Conservation (phyloP, 2,888 invertebrate species). For the Orthosia incerta region DNA sequence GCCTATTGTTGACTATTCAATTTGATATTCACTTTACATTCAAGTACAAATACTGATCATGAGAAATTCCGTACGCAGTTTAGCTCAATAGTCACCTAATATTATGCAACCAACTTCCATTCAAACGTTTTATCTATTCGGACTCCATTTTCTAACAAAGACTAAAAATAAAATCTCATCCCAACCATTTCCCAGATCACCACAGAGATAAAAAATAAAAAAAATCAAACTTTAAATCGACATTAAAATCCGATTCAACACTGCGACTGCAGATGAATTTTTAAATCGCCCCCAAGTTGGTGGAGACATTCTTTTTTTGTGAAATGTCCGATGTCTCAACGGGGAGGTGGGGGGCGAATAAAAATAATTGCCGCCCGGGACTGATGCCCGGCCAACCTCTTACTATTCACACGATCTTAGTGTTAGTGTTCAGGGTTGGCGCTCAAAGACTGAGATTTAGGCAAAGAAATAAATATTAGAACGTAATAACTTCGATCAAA, state of each 20-base stretch:
- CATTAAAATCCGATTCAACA: conserved; percentile 65
- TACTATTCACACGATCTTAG: conserved; percentile 83
- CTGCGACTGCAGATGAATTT: conserved; percentile 71
- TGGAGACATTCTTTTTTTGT: conserved; percentile 55
- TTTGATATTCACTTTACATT: conserved; percentile 12
- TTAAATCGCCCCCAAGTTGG: conserved; percentile 68
- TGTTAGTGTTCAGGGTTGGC: conserved; percentile 77
- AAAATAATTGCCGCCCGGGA: conserved; percentile 84
- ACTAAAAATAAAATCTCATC: conserved; percentile 28
- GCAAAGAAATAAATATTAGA: not conserved
- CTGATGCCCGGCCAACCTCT: conserved; percentile 80
- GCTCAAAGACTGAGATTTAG: not conserved
- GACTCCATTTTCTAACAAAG: not conserved
- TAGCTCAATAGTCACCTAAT: not conserved
- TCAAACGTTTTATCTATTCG: not conserved
- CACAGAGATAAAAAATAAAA: conserved; percentile 33
- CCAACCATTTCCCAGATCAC: conserved; percentile 15
- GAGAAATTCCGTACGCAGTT: conserved; percentile 1
- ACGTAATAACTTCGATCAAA: not conserved
- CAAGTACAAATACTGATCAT: conserved; percentile 16
- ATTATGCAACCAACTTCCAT: not conserved
- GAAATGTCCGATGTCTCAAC: conserved; percentile 64
- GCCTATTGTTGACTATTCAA: not conserved
- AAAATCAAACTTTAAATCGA: conserved; percentile 56
- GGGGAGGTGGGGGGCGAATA: conserved; percentile 77